Conservation (phyloP, 2,113 vertebrate species). For the Oreotragus oreotragus region DNA sequence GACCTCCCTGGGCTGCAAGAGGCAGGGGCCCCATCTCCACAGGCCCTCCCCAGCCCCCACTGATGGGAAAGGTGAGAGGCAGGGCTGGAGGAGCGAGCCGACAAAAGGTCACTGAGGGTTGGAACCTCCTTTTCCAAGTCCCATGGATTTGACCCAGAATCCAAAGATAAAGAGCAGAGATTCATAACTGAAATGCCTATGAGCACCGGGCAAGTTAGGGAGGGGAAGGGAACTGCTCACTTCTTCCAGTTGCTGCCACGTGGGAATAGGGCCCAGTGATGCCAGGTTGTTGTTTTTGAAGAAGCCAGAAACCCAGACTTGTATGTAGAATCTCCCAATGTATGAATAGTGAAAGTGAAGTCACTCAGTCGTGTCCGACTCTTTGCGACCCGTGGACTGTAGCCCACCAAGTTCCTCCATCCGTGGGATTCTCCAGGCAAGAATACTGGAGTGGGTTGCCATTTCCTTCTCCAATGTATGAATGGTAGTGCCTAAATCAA, state of each 20-base stretch:
- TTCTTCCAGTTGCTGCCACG: background rate
- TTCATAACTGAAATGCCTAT: background rate
- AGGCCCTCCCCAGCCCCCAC: accelerated
- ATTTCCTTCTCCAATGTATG: background rate
- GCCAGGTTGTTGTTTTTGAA: background rate
- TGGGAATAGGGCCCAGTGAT: background rate
- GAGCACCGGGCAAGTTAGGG: background rate
- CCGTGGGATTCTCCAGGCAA: too few species aligned
- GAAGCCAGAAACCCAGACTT: background rate
- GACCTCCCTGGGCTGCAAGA: background rate
- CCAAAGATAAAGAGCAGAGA: background rate
- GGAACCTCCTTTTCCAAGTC: background rate
- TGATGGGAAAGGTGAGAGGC: too few species aligned
- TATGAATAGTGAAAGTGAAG: background rate
- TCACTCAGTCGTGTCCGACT: too few species aligned
- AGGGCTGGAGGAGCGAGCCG: background rate
- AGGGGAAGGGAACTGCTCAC: background rate
- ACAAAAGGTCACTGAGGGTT: background rate
- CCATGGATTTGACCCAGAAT: background rate
- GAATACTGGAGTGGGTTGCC: too few species aligned
- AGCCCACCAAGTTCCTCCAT: too few species aligned
- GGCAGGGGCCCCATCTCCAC: background rate
- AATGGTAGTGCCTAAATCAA: background rate
- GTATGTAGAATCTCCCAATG: background rate
- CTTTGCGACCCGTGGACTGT: too few species aligned